Conservation (phyloP, 1,140 invertebrate genomes). For the Sarcophaga bullata region DNA sequence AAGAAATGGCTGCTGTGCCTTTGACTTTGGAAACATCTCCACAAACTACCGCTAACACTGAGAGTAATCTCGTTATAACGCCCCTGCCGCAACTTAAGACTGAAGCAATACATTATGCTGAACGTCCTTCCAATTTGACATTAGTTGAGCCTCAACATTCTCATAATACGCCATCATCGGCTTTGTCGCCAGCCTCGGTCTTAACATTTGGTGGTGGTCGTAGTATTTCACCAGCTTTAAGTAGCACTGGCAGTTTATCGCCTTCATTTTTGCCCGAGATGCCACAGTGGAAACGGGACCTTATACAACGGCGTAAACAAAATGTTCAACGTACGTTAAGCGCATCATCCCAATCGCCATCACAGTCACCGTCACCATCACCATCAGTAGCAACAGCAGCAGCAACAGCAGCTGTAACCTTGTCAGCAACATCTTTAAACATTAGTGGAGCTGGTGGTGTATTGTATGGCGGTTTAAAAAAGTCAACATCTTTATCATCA, state of each 20-base stretch:
- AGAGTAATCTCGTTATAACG: not conserved
- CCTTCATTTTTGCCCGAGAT: slow-evolving; percentile 62
- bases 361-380: slow-evolving; percentile 31
- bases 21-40: slow-evolving; percentile 15
- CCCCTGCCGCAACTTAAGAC: not conserved
- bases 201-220: not conserved
- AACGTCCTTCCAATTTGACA: slow-evolving; percentile 24
- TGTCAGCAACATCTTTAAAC: no score
- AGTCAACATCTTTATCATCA: slow-evolving; percentile 30
- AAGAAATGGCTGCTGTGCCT: slow-evolving; percentile 9
- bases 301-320: slow-evolving; percentile 73
- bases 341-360: slow-evolving; percentile 45
- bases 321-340: slow-evolving; percentile 62
- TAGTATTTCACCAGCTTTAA: slow-evolving; percentile 6
- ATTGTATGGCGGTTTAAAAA: slow-evolving; percentile 16
- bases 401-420: not conserved
- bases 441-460: no score
- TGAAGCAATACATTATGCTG: not conserved
- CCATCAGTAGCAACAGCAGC: not conserved
- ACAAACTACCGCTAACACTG: not conserved
- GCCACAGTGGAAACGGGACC: slow-evolving; percentile 80
- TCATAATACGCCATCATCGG: not conserved
- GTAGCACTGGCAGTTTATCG: slow-evolving; percentile 39
- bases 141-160: slow-evolving; percentile 22
- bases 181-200: no score